A percentile compares a stretch with the other conserved stretches of the same genome.
Evolutionary conservation across 2,797 vertebrate species (phyloP).

Genomic region (Amazonetta brasiliensis): DNA sequence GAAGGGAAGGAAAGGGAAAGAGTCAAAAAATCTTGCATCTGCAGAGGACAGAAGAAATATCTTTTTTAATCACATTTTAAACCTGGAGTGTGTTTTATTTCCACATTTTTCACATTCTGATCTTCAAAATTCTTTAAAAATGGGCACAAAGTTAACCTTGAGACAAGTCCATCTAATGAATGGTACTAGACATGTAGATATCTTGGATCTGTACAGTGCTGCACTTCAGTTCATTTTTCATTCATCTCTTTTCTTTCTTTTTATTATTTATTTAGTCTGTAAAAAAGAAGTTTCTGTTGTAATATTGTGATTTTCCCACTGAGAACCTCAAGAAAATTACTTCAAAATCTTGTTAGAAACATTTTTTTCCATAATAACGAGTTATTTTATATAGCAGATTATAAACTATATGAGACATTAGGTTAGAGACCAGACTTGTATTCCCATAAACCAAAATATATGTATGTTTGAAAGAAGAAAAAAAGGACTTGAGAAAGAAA

Average conservation of each 20-base stretch:
- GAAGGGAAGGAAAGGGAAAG: no score
- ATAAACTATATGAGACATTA: background rate
- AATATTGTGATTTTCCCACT: background rate
- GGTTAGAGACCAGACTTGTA: background rate
- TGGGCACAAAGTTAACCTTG: background rate
- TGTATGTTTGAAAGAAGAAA: background rate
- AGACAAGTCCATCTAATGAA: background rate
- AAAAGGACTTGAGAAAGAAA: background rate
- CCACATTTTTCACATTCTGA: background rate
- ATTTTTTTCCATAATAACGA: background rate
- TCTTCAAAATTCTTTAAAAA: background rate
- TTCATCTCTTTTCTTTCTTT: background rate
- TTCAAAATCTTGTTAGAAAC: background rate
- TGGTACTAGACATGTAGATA: background rate
- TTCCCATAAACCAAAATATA: background rate
- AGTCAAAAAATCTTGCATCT: background rate
- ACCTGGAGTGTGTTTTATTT: background rate
- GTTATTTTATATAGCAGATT: background rate
- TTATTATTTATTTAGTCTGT: background rate
- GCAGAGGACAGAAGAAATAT: background rate
- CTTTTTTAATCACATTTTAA: background rate
- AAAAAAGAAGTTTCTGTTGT: background rate
- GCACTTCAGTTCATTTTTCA: background rate
- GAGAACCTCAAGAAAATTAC: background rate
- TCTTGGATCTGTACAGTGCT: background rate